Evolutionary conservation across 1,140 invertebrate genomes (phyloP).

Genomic region (Latrodectus geometricus): DNA sequence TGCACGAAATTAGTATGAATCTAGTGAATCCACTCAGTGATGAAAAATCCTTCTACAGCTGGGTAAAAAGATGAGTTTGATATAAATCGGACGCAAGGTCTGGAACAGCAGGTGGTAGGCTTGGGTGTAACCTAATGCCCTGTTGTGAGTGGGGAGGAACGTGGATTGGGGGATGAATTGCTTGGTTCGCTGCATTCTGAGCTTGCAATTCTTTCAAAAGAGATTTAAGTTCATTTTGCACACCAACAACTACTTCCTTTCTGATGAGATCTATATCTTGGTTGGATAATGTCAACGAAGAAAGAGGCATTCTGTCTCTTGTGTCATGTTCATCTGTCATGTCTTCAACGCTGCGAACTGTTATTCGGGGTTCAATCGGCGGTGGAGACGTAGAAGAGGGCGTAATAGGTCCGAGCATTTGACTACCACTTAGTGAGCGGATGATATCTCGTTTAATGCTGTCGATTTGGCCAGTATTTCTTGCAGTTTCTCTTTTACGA

Average conservation of each 20-base stretch:
- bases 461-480: conserved; percentile 71
- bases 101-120: conserved; percentile 27
- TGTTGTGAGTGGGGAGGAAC: conserved; percentile 55
- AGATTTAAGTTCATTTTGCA: conserved; percentile 67
- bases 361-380: conserved; percentile 18
- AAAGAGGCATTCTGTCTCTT: conserved; percentile 3
- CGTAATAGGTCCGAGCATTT: conserved; percentile 40
- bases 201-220: conserved; percentile 63
- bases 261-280: conserved; percentile 68
- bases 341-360: conserved; percentile 26
- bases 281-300: conserved; percentile 53
- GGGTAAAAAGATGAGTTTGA: conserved; percentile 70
- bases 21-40: no score
- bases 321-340: conserved; percentile 9
- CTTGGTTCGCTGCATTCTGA: conserved; percentile 36
- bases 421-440: conserved; percentile 63
- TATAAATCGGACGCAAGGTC: conserved; percentile 67
- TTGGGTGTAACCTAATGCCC: conserved; percentile 27
- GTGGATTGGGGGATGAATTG: conserved; percentile 55
- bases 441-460: conserved; percentile 72
- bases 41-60: conserved; percentile 65
- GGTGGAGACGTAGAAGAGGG: conserved; percentile 42
- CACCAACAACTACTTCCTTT: conserved; percentile 67
- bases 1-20: no score
- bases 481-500: conserved; percentile 70